Evolutionary conservation across 2,113 vertebrate species (phyloP), one percentile per base, ranked within the genome.

Genomic region (Nettapus auritus): DNA sequence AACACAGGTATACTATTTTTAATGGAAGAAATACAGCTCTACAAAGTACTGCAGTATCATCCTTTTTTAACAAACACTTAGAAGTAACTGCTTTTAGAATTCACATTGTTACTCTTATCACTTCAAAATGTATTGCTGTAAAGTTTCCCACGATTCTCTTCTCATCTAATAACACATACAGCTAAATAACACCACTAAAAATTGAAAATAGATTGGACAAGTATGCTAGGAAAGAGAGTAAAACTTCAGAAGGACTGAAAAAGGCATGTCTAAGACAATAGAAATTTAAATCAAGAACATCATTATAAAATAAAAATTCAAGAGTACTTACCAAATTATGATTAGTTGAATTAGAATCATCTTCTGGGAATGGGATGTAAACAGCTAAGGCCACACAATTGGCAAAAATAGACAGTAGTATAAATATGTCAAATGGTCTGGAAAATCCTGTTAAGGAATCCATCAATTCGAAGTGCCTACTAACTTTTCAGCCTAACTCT

Each of bases 351-450:
- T 99, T 99, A 94, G 99, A 99, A 98, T 99, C 99, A 97, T 99
- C 99, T 98, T 99, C 98, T 93, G 99, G 99, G 97, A 99, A 99
- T 94, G 99, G 99, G 98, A 99, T 98, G 97, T 99, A 99, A 98
- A 99, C 98, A 98, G 99, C 99, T 99, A 99, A 99, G 99, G 99
- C 99, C 99, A 99, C 99, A 98, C 99, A 99, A 99, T 99, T 99
- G 99, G 99, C 99, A 99, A 99, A 99, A 99, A 99, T 99, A 98
- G 99, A 99, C 98, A 99, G 98, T 98, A 99, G 98, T 99, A 99
- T 99, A 99, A 99, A 99, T 98, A 99, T 99, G 99, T 99, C 99
- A 99, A 99, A 99, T 98, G 99, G 99, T 99, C 99, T 99, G 98
- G 93, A 96, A 93, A 96, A 38, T 78, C 74, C 85, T 69, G 98